phyloP scores from a whole-genome alignment of 2,113 vertebrate species.

The Rana temporaria region DNA sequence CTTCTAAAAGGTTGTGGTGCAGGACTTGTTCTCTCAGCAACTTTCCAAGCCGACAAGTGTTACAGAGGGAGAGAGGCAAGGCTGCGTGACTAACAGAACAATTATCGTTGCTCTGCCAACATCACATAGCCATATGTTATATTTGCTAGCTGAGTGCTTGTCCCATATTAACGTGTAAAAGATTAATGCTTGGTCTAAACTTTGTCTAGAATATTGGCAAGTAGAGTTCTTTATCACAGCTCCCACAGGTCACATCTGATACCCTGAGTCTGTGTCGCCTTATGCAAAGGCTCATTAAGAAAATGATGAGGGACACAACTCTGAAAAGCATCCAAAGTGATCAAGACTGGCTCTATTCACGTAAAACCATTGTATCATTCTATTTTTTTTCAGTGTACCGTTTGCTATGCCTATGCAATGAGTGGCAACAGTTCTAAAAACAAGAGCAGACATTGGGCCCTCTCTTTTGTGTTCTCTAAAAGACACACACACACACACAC shows the following conservation, averaged over 20 bases:
- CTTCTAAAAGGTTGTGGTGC: slow-evolving; percentile 10
- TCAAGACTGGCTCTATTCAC: neutral
- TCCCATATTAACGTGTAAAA: slow-evolving; percentile 49
- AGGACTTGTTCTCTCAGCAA: slow-evolving; percentile 35
- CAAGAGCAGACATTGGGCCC: too few relatives aligned
- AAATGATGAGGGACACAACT: slow-evolving; percentile 1
- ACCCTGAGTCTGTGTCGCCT: slow-evolving; percentile 12
- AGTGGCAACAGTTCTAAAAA: too few relatives aligned
- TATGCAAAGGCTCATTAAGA: slow-evolving; percentile 34
- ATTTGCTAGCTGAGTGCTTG: slow-evolving; percentile 46
- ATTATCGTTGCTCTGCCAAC: slow-evolving; percentile 52
- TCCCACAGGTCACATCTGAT: slow-evolving; percentile 44
- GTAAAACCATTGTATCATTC: too few relatives aligned
- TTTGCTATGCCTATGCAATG: too few relatives aligned
- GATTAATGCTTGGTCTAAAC: slow-evolving; percentile 51
- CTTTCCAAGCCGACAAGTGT: slow-evolving; percentile 36
- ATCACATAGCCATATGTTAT: slow-evolving; percentile 53
- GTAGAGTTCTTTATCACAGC: slow-evolving; percentile 25
- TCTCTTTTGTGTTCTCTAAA: too few relatives aligned
- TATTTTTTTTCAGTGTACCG: too few relatives aligned
- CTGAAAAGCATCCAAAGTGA: neutral
- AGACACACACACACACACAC: too few relatives aligned
- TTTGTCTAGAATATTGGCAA: slow-evolving; percentile 42
- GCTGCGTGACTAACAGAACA: slow-evolving; percentile 48
- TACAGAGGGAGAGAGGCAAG: slow-evolving; percentile 49